Base-by-base conservation (phyloP, 2,888 invertebrate genomes). In the Drosophila fulvimacula region DNA sequence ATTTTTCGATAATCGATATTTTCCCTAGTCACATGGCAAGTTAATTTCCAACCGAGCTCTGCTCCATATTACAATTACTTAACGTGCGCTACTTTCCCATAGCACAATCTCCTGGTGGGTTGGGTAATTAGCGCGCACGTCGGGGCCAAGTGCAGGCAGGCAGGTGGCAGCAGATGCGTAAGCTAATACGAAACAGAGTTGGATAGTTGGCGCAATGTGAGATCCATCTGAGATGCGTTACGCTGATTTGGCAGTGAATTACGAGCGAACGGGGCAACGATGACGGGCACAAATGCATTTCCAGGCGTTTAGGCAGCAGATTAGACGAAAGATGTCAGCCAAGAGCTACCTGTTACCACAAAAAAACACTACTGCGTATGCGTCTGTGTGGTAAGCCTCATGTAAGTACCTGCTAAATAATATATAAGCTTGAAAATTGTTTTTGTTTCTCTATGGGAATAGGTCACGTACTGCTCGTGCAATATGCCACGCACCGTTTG, bases 321-420 rank as follows among this genome's bases (percentile, higher is more conserved):
- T 88, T 78, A 78, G 71, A 82, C 72, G 72, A 68, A n/a, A 68
- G 62, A 74, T 69, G 76, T 62, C 78, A 78, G 77, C 51, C 64
- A 53, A 60, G 53, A 55, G 55, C 69, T 60, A 52, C 70, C 81
- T 72, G 75, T 48, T 48, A 36, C 46, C 56, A 53, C 52, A 34
- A 64, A 64, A 69, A 30, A n/a, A 30, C 24, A 10, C 24, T 36
- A 13, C 39, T 27, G 34, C 34, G 15, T 19, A n/a, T 7, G 36
- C 11, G 36, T 24, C 7, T 36, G 36, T 17, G 17, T n/a, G 67
- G 75, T 61, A 79, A 65, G 66, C 70, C 60, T 10, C 61, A 17
- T 13, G 36, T 36, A 27, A 36, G 30, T 15, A 51, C 34, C 49
- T 65, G 46, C 32, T 38, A 58, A 58, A 46, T 30, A 55, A 69